A percentile compares a stretch with the other conserved stretches of the same genome.
Evolutionary conservation across 2,888 invertebrate species (phyloP).

Genomic region (Galerucella calmariensis): DNA sequence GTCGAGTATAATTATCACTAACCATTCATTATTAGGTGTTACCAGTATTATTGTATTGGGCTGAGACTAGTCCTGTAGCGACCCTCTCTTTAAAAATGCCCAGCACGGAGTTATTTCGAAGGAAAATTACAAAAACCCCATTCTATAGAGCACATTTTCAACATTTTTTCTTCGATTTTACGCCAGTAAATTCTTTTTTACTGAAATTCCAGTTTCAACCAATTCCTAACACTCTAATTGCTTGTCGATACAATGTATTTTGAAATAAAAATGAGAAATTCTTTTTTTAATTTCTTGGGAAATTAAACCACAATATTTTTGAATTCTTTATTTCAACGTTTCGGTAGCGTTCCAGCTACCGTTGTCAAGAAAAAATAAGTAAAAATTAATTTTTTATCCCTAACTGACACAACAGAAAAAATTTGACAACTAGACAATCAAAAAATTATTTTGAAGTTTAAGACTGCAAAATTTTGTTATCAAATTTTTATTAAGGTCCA

Average conservation of each 20-base stretch:
- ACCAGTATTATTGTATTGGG: neutral
- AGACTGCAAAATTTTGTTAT: too few species aligned
- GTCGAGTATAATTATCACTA: neutral
- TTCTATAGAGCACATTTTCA: constrained; percentile 58
- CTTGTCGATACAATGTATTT: constrained; percentile 26
- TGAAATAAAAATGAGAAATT: constrained; percentile 17
- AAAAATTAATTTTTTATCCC: too few species aligned
- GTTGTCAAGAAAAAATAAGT: too few species aligned
- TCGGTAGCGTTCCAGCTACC: too few species aligned
- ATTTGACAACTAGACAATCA: too few species aligned
- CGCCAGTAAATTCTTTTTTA: constrained; percentile 42
- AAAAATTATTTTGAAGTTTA: too few species aligned
- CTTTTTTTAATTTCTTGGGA: too few species aligned
- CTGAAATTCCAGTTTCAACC: constrained; percentile 34
- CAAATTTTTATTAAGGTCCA: too few species aligned
- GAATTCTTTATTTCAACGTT: too few species aligned
- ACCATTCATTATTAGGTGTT: neutral
- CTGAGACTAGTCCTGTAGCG: constrained; percentile 30
- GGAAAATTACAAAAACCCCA: constrained; percentile 64
- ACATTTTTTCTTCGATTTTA: constrained; percentile 45
- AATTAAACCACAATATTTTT: too few species aligned
- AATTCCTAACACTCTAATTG: constrained; percentile 27
- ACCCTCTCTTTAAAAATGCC: constrained; percentile 58
- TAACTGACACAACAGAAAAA: too few species aligned
- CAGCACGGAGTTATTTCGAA: constrained; percentile 64